Conservation (phyloP, 2,888 invertebrate genomes). For the Athalia circularis region DNA sequence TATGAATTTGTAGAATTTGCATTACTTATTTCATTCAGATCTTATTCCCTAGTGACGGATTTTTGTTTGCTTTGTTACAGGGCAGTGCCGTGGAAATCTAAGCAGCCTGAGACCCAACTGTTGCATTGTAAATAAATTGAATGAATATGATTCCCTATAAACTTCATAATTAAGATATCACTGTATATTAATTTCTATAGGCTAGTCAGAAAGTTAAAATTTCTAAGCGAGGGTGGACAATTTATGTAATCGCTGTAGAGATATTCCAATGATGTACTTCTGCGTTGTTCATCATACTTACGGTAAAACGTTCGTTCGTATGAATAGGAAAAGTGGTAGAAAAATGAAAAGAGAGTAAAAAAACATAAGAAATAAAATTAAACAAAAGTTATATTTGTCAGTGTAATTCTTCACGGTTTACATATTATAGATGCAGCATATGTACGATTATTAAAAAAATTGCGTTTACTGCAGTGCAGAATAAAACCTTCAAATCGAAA, state of each 20-base stretch:
- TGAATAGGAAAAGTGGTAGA: no score
- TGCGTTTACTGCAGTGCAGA: no score
- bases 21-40: not conserved
- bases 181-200: conserved; percentile 26
- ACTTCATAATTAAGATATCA: conserved; percentile 18
- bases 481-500: no score
- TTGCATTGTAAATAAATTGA: conserved; percentile 30
- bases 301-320: no score
- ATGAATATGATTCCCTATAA: conserved; percentile 17
- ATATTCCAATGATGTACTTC: conserved; percentile 14
- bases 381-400: no score
- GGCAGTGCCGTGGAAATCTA: conserved; percentile 10
- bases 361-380: no score
- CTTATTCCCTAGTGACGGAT: not conserved
- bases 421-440: no score
- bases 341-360: no score
- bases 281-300: no score
- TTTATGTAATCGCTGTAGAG: conserved; percentile 47
- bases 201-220: conserved; percentile 25
- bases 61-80: conserved; percentile 33
- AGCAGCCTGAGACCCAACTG: not conserved
- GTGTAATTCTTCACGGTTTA: no score
- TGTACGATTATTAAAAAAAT: no score
- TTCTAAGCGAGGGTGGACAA: conserved; percentile 26
- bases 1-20: not conserved